phyloP scores from a whole-genome alignment of 2,113 vertebrate species.

The Oreochromis aureus region DNA sequence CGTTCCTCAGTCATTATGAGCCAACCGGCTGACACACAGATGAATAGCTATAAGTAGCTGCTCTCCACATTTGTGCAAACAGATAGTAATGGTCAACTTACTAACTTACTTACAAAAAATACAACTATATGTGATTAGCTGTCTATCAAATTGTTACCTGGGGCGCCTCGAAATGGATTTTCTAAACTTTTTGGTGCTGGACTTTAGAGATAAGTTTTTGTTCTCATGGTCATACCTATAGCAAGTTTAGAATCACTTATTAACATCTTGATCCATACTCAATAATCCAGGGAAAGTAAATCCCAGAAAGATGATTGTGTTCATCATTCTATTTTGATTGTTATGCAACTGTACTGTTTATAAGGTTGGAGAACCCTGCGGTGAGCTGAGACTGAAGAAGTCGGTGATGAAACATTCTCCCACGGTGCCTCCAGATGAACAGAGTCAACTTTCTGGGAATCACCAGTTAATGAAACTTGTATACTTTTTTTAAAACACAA shows the following conservation, averaged over 20 bases:
- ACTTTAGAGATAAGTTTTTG: background rate
- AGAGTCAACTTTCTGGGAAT: background rate
- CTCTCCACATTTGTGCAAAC: background rate
- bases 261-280: background rate
- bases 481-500: background rate
- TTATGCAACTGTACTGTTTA: background rate
- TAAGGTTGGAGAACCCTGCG: background rate
- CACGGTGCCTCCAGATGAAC: background rate
- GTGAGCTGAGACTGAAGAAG: background rate
- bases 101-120: background rate
- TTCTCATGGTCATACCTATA: background rate
- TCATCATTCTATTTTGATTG: background rate
- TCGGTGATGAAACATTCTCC: background rate
- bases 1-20: background rate
- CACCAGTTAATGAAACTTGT: background rate
- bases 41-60: background rate
- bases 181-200: background rate
- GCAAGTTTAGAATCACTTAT: background rate
- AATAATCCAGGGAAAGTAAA: background rate
- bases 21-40: background rate
- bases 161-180: background rate
- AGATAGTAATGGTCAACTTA: background rate
- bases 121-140: background rate
- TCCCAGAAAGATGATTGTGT: background rate
- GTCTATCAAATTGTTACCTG: background rate